Evolutionary conservation across 2,888 invertebrate genomes (phyloP), one percentile per base, ranked within the genome.

Genomic region (Tigriopus californicus): DNA sequence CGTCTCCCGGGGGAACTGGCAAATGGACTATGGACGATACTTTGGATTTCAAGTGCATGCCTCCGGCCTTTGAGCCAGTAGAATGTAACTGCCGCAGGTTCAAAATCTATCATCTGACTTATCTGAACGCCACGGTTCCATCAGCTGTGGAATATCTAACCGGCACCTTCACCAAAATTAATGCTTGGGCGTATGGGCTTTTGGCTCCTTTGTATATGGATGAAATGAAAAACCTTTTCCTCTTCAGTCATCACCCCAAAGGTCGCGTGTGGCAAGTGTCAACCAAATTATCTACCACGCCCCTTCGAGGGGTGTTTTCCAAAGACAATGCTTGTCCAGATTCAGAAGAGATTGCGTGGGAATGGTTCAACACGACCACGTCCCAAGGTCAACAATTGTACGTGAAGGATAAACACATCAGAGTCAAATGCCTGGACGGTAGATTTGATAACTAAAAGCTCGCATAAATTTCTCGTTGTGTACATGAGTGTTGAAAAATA

Each of bases 351-450:
- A 25, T 25, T 15, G 22, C n/a, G 13, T 56, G 56, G 56, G 56
- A 56, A 46, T 56, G 56, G 56, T 56, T 44, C 25, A 56, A 56
- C 15, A 41, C 46, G 13, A 56, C 56, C 10, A 56, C 56, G 13
- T 10, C 56, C 15, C 20, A 18, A 18, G 56, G 56, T 22, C 56
- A 56, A 46, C 56, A 56, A 24, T 15, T 44, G 8, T 56, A 44
- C 44, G 25, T 56, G n/a, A 25, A 42, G 22, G 56, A 56, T 56
- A 20, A 46, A 5, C 42, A 56, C 10, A 56, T 56, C 18, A 46
- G 20, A 24, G 46, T 56, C 8, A 56, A 56, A 41, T 54, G 54
- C 41, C 33, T 49, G 13, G 49, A 49, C 22, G 22, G 22, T 11
- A 4, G 15, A 13, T 20, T 18, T 22, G 13, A 49, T 20, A 15